Conservation (phyloP, 2,113 vertebrate species). For the Romanogobio albipinnatus region DNA sequence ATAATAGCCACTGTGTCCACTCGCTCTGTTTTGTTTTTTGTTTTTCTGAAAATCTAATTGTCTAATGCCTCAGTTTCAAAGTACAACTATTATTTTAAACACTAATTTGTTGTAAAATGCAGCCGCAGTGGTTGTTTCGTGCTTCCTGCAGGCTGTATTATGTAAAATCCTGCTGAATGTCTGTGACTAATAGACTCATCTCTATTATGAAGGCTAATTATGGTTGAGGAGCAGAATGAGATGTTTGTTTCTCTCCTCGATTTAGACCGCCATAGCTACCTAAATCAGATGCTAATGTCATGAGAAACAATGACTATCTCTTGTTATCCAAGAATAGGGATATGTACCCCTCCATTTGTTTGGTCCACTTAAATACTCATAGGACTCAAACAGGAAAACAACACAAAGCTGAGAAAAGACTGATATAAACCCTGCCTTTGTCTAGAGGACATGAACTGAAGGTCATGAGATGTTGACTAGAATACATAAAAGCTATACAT, state of each 20-base stretch:
- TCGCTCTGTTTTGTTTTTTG: neutral
- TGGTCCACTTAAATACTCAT: conserved; percentile 44
- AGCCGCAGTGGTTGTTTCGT: neutral
- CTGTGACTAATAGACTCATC: conserved; percentile 41
- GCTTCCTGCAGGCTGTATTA: conserved; percentile 28
- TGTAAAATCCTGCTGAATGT: conserved; percentile 11
- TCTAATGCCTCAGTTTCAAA: neutral
- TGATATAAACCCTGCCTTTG: conserved; percentile 49
- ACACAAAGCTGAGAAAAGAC: conserved; percentile 51
- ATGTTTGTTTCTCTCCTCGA: conserved; percentile 40
- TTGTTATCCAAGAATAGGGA: conserved; percentile 34
- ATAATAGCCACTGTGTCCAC: conserved; percentile 15
- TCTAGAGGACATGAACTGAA: conserved; percentile 47
- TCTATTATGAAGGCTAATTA: conserved; percentile 49
- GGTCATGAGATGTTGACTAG: conserved; percentile 53
- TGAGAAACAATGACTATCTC: conserved; percentile 18
- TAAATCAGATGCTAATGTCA: conserved; percentile 38
- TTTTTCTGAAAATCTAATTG: neutral
- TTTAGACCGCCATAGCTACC: conserved; percentile 10
- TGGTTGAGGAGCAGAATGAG: conserved; percentile 23
- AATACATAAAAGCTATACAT: conserved; percentile 27
- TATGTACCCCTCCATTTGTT: conserved; percentile 36
- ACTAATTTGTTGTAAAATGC: conserved; percentile 14
- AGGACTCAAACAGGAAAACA: conserved; percentile 46
- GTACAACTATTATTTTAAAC: conserved; percentile 24